Base-by-base conservation (phyloP, 2,888 invertebrate genomes). In the Drosophila rubida region DNA sequence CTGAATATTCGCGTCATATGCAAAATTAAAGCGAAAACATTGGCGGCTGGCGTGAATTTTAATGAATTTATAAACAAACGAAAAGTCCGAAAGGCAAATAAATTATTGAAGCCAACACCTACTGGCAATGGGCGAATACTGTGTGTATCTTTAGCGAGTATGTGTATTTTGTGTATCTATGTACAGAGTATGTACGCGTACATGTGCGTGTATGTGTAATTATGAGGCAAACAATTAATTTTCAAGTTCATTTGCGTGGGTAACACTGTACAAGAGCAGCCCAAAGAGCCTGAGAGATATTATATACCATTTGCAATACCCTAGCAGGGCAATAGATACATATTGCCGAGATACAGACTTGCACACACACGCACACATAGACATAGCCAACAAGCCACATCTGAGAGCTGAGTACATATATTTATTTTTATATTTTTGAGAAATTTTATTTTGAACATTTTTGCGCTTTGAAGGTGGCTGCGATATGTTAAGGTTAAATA, bases 401-500 rank as follows among this genome's bases (percentile, higher is more conserved):
- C 32, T 6, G 32, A 54, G 19, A 27, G 32, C 51, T 59, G 59
- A 59, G 53, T 72, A 50, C 58, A 69, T 64, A 75, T 68, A 82
- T 87, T 83, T 83, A 83, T 83, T 87, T 83, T 88, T 88, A 88
- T 87, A 88, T 70, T 87, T 84, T 73, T 54, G 62, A 79, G 80
- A 75, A 88, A 80, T 80, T 72, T 61, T 77, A 67, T 82, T 82
- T 80, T 64, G 65, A 77, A 80, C 35, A 59, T 53, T 80, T 68
- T 55, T 77, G 63, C 69, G 65, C 74, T 55, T 70, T 80, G 84
- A 83, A 86, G 82, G 83, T 84, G 83, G 76, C 87, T 76, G 82
- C 82, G 88, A 66, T 84, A 75, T 84, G 88, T 87, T 84, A 88
- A 84, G 84, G 89, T 85, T 85, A 85, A 87, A 75, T 78, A 86